These are phyloP conservation scores for Rousettus madagascariensis DNA, from an alignment of 2,797 vertebrate species.

Conservation along the genomic window DNA sequence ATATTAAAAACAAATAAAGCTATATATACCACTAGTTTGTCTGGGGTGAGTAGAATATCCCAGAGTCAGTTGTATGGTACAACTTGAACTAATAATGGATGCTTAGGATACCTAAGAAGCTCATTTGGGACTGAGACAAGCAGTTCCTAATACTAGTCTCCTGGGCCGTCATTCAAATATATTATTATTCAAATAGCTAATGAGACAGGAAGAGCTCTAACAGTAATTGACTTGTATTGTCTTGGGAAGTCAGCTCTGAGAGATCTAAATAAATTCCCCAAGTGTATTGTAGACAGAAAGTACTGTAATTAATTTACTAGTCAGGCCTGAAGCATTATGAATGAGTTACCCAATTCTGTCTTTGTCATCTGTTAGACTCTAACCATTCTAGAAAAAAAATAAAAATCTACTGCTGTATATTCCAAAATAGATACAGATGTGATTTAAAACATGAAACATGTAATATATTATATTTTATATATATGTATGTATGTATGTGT, in stretches of 20 bases:
- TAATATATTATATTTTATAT: background rate
- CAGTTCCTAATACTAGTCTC: constrained; percentile 72
- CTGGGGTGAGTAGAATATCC: background rate
- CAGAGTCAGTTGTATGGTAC: background rate
- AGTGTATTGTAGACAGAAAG: constrained; percentile 68
- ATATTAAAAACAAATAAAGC: background rate
- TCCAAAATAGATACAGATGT: background rate
- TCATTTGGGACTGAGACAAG: constrained; percentile 69
- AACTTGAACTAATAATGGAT: constrained; percentile 52
- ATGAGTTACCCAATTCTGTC: background rate
- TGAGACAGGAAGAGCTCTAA: constrained; percentile 73
- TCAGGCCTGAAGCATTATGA: constrained; percentile 18
- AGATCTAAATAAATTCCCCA: constrained; percentile 73
- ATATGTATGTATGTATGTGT: background rate
- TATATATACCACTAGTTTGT: background rate
- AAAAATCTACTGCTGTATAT: background rate
- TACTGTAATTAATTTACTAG: constrained; percentile 73
- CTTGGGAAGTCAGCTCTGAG: constrained; percentile 69
- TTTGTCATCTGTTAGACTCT: background rate
- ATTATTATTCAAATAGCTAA: constrained; percentile 76
- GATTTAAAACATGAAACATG: background rate
- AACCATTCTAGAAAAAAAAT: background rate
- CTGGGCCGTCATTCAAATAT: constrained; percentile 75
- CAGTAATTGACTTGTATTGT: constrained; percentile 76
- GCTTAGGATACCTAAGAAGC: constrained; percentile 45